Base-by-base conservation (phyloP, 2,113 vertebrate species). In the Hydropotes inermis region DNA sequence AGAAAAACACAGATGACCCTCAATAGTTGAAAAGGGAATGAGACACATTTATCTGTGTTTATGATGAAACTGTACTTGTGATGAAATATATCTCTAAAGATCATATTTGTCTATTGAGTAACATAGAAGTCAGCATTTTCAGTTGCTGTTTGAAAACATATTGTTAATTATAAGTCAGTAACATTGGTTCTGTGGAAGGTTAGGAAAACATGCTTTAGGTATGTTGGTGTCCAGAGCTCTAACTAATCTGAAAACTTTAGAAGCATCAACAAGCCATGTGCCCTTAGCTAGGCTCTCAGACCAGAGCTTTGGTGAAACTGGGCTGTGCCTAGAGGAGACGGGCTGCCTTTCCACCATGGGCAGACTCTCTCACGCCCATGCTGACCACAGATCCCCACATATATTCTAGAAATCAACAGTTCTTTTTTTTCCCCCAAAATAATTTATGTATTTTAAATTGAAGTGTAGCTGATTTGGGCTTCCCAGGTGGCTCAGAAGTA, bases 331-430 rank as follows among this genome's bases (percentile, higher is more conserved):
- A 5, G 33, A 45, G 28, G 30, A 76, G 6, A 36, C 8, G 14
- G 13, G 10, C 36, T 17, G 8, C 27, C 27, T 60, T 74, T 58
- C 9, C 58, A 70, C 67, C 2, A 0, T 70, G 67, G n/a, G 67
- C n/a, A 14, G 17, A 10, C 33, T 1, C 54, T 81, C 30, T 43
- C 19, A 0, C 0, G 5, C 27, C 33, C 82, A 13, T 1, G 0
- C 30, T 55, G 67, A 9, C 21, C 58, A 8, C 4, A 10, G 7
- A 33, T 47, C 9, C 21, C 55, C 39, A 14, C 7, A 3, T 0
- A 2, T 2, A 1, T 2, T 43, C 60, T 25, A 28, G 89, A 47
- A 94, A 45, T 21, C 10, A 12, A 8, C 36, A 1, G 19, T 13
- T 61, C 64, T 39, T 47, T 81, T 33, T 50, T 17, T 74, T 74